Evolutionary conservation across 2,888 invertebrate genomes (phyloP).

Genomic region (Drosophila koepferae): DNA sequence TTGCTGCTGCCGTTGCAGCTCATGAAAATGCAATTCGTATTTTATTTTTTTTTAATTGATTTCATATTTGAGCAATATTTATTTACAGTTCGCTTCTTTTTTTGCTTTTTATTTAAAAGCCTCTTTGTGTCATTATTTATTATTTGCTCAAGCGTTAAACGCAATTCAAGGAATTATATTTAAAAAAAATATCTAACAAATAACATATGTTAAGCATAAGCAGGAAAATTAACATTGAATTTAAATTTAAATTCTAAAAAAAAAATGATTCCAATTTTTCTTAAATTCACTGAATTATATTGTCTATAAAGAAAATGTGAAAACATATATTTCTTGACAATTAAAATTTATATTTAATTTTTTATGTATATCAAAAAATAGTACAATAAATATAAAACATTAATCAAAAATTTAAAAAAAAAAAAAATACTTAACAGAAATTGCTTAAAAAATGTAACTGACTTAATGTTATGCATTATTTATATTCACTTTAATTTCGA

Average conservation of each 20-base stretch:
- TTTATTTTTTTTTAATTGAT: conserved; percentile 72
- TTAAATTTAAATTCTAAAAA: no score
- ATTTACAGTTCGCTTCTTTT: conserved; percentile 27
- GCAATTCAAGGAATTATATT: conserved; percentile 47
- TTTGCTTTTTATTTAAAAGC: conserved; percentile 12
- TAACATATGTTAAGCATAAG: conserved; percentile 1
- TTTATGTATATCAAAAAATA: no score
- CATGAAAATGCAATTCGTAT: conserved; percentile 76
- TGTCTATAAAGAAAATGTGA: no score
- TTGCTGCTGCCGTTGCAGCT: conserved; percentile 52
- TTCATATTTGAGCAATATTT: conserved; percentile 72
- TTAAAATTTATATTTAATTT: no score
- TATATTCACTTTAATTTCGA: neutral
- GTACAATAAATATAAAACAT: no score
- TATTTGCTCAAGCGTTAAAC: conserved; percentile 59
- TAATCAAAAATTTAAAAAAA: no score
- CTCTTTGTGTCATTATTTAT: conserved; percentile 48
- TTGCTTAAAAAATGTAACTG: no score
- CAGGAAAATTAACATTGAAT: neutral
- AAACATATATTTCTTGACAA: no score
- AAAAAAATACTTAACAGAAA: no score
- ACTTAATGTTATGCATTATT: neutral
- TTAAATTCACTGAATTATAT: no score
- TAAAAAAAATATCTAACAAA: conserved; percentile 15
- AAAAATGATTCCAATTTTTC: no score